Evolutionary conservation across 1,140 invertebrate species (phyloP), one percentile per base, ranked within the genome.

Genomic region (Gonatopus flavifemur): DNA sequence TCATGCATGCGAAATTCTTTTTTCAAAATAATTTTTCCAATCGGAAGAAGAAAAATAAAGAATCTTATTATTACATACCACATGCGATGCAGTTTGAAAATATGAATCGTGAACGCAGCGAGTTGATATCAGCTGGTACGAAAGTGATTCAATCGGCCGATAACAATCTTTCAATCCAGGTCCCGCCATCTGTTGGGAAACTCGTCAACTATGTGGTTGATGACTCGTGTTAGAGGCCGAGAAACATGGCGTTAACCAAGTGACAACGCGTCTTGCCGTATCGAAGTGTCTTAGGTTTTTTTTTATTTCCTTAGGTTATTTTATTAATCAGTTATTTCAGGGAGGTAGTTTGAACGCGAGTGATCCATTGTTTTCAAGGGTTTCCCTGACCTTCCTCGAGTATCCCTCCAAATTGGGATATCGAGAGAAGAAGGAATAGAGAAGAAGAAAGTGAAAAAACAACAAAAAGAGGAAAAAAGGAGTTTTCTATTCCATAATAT

Each of bases 231-330:
- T 28, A 28, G 25, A 28, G 55, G 53, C 52, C 49, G 54, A 62
- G 55, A 69, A 73, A 66, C 59, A 73, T 74, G 71, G 69, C 71
- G 67, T 45, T 62, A 62, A 61, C 55, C 68, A 67, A 72, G 62
- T 72, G 66, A 72, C 64, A 69, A 67, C 61, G 70, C 69, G 69
- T 67, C 65, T 57, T 51, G 55, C 43, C 39, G 33, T 42, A 38
- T 47, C 40, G 32, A 33, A 59, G 55, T 64, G 56, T 49, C 55
- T 72, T 60, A 49, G 54, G 59, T 58, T 66, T 69, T 70, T 57
- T 61, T 64, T 12, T 13, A 36, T 15, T 16, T 10, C 35, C n/a
- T n/a, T n/a, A n/a, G n/a, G n/a, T n/a, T n/a, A n/a, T n/a, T 68
- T 69, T 31, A 16, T 44, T 50, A 52, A 60, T 58, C 37, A 36